Evolutionary conservation across 2,888 invertebrate species (phyloP).

Genomic region (Chloroclystis v-ata): DNA sequence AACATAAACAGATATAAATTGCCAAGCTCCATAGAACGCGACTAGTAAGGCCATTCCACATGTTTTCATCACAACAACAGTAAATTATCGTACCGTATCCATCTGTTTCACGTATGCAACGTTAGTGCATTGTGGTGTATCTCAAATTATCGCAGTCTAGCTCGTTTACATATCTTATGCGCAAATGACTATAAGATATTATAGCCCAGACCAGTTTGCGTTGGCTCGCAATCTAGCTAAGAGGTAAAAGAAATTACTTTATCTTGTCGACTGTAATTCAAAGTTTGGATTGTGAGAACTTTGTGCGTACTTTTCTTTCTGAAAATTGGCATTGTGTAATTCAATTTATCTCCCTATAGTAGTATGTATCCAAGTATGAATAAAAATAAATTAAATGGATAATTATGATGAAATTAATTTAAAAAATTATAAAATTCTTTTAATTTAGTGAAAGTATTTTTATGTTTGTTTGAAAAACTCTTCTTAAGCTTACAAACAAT

Average conservation of each 20-base stretch:
- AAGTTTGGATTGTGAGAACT: not conserved
- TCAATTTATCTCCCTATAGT: no score
- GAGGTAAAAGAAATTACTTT: not conserved
- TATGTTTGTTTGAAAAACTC: no score
- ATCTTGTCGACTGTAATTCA: not conserved
- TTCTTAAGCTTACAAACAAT: no score
- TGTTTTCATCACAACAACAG: conserved; percentile 7
- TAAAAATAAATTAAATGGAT: no score
- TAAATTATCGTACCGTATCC: conserved; percentile 29
- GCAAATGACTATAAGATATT: conserved; percentile 29
- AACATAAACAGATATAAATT: not conserved
- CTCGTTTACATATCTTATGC: conserved; percentile 36
- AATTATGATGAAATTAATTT: no score
- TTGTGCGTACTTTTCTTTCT: no score
- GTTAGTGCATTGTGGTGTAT: conserved; percentile 44
- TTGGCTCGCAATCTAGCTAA: conserved; percentile 5
- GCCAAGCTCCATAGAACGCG: not conserved
- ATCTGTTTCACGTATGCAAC: conserved; percentile 18
- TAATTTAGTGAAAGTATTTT: no score
- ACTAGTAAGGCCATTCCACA: not conserved
- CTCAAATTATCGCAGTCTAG: conserved; percentile 35
- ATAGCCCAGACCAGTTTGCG: not conserved
- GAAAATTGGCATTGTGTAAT: no score
- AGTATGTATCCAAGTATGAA: no score
- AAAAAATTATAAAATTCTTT: no score